These are phyloP conservation scores for Tetragonisca angustula DNA, from an alignment of 2,888 invertebrate species.

Conservation along the genomic window DNA sequence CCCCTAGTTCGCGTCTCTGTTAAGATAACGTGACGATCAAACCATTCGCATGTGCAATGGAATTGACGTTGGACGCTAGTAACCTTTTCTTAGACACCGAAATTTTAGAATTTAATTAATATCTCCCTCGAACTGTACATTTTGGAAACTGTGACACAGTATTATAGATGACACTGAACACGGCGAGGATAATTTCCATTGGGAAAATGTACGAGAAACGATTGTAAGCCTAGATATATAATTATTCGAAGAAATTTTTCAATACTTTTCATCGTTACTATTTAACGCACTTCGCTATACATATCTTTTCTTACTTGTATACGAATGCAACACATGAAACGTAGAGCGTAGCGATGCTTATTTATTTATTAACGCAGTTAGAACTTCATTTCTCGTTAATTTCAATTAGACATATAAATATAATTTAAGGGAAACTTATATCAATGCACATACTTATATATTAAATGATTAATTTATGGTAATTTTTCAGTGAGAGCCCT, in stretches of 20 bases:
- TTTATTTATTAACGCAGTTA: background rate
- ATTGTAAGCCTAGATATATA: slow-evolving; percentile 13
- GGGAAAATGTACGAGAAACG: background rate
- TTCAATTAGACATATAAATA: background rate
- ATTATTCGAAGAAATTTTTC: slow-evolving; percentile 1
- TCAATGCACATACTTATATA: background rate
- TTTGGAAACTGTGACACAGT: slow-evolving; percentile 44
- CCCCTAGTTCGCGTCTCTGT: background rate
- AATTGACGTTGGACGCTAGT: background rate
- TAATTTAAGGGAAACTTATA: background rate
- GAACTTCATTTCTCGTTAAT: background rate
- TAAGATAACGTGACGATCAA: background rate
- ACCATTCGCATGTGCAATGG: background rate
- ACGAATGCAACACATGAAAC: slow-evolving; percentile 3
- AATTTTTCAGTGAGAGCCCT: background rate
- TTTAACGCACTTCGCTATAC: background rate
- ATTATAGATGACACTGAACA: slow-evolving; percentile 35
- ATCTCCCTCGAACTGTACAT: background rate
- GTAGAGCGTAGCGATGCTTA: background rate
- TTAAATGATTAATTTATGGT: slow-evolving; percentile 1
- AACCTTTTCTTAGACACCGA: background rate
- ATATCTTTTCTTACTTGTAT: slow-evolving; percentile 1
- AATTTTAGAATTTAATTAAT: background rate
- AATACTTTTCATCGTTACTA: background rate
- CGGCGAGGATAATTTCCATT: slow-evolving; percentile 14